A percentile compares a stretch with the other conserved stretches of the same genome.
These are phyloP conservation scores for Ptilonorhynchus violaceus DNA, from an alignment of 2,113 vertebrate species.

Conservation along the genomic window DNA sequence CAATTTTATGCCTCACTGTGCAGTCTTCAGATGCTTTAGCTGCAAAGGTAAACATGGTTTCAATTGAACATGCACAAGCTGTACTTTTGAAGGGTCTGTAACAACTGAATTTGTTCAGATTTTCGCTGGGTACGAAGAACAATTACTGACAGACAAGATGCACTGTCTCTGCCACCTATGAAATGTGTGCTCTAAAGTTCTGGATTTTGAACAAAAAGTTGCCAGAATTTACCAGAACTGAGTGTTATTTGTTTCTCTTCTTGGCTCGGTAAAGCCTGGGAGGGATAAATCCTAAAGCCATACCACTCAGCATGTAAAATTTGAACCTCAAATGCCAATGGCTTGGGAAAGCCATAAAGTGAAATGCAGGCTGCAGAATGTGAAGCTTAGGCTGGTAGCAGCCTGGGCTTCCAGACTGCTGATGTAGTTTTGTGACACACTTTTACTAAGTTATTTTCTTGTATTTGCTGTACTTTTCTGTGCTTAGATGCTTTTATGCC, in stretches of 20 bases:
- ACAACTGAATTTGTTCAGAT: neutral
- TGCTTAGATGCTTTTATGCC: neutral
- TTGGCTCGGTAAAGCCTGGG: neutral
- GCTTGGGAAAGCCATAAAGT: neutral
- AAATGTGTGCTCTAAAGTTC: neutral
- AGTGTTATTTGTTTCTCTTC: neutral
- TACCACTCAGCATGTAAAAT: neutral
- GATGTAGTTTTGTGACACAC: neutral
- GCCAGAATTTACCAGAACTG: neutral
- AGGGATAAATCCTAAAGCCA: neutral
- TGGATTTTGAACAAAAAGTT: neutral
- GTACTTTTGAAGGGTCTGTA: neutral
- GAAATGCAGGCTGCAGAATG: neutral
- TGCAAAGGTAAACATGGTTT: neutral
- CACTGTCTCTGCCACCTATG: neutral
- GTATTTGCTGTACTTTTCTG: neutral
- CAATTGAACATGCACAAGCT: neutral
- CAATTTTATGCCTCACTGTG: neutral
- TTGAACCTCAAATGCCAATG: neutral
- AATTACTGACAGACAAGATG: neutral
- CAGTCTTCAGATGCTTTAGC: neutral
- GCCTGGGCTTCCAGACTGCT: neutral
- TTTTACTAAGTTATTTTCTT: neutral
- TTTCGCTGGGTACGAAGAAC: neutral
- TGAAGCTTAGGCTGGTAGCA: neutral